phyloP scores from a whole-genome alignment of 1,140 invertebrate species.

The Drosophila arawakana region DNA sequence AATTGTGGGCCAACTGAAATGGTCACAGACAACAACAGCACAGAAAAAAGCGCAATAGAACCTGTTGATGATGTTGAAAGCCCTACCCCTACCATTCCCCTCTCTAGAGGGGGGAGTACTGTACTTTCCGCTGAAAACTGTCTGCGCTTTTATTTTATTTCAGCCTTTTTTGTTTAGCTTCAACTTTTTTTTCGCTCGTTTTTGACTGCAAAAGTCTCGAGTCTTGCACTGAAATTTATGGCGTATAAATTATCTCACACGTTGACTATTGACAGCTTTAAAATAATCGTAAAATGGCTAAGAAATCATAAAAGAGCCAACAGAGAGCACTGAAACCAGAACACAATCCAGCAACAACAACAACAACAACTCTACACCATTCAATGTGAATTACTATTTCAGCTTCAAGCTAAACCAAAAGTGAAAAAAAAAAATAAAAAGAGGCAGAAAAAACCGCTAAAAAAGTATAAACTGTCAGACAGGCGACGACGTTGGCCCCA shows the following conservation, averaged over 20 bases:
- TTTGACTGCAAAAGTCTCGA: slow-evolving; percentile 14
- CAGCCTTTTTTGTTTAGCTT: slow-evolving; percentile 13
- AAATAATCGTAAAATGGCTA: slow-evolving; percentile 82
- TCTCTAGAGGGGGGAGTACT: neutral
- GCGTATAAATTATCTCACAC: slow-evolving; percentile 83
- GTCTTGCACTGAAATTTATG: slow-evolving; percentile 78
- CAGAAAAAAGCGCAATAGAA: slow-evolving; percentile 40
- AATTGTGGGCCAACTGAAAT: slow-evolving; percentile 64
- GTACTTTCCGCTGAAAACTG: slow-evolving; percentile 49
- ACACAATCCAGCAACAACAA: slow-evolving; percentile 52
- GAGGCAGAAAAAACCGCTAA: neutral
- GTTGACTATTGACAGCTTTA: slow-evolving; percentile 83
- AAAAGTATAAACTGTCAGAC: slow-evolving; percentile 37
- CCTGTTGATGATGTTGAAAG: slow-evolving; percentile 43
- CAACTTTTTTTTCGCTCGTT: slow-evolving; percentile 4
- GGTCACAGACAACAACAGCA: slow-evolving; percentile 48
- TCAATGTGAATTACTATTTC: slow-evolving; percentile 81
- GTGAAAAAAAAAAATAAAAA: slow-evolving; percentile 10
- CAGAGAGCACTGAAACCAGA: slow-evolving; percentile 50
- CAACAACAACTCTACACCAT: slow-evolving; percentile 61
- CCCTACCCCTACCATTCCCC: neutral
- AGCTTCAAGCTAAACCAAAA: slow-evolving; percentile 59
- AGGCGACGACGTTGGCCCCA: slow-evolving; percentile 71
- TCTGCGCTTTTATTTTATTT: slow-evolving; percentile 37
- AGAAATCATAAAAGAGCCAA: slow-evolving; percentile 76